A percentile compares a stretch with the other conserved stretches of the same genome.
Conservation (phyloP, 2,888 invertebrate species). For the Polyploca ridens region DNA sequence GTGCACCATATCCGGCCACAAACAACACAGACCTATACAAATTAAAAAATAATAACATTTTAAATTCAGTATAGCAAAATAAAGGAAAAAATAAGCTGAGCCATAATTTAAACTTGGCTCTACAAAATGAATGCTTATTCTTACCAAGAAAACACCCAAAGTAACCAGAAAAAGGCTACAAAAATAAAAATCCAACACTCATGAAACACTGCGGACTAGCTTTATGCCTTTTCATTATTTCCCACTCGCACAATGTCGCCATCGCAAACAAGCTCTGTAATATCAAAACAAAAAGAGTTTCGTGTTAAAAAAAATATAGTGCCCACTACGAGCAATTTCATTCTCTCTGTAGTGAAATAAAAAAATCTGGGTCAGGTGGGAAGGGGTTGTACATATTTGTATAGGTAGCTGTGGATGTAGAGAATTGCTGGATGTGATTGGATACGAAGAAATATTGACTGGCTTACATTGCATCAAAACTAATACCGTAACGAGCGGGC, state of each 20-base stretch:
- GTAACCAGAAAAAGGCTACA: background rate
- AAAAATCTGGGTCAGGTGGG: slow-evolving; percentile 78
- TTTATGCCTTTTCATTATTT: slow-evolving; percentile 29
- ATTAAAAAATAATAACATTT: too few species aligned
- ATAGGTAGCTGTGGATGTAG: slow-evolving; percentile 42
- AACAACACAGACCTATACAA: too few species aligned
- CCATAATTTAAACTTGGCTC: background rate
- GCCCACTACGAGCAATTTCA: slow-evolving; percentile 78
- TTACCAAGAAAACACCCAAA: background rate
- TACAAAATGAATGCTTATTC: background rate
- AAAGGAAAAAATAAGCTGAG: too few species aligned
- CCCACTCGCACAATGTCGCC: slow-evolving; percentile 29
- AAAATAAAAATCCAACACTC: background rate
- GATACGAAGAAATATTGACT: too few species aligned
- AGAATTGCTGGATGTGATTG: slow-evolving; percentile 42
- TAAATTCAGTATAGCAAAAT: too few species aligned
- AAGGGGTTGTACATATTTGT: slow-evolving; percentile 51
- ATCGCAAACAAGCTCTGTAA: slow-evolving; percentile 41
- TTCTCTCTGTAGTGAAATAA: slow-evolving; percentile 76
- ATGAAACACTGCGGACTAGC: background rate
- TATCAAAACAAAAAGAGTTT: slow-evolving; percentile 66
- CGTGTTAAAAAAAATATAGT: slow-evolving; percentile 44
- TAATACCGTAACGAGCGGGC: too few species aligned
- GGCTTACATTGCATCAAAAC: too few species aligned
- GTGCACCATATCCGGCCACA: too few species aligned